Evolutionary conservation across 2,888 invertebrate species (phyloP).

Genomic region (Nebria salina): DNA sequence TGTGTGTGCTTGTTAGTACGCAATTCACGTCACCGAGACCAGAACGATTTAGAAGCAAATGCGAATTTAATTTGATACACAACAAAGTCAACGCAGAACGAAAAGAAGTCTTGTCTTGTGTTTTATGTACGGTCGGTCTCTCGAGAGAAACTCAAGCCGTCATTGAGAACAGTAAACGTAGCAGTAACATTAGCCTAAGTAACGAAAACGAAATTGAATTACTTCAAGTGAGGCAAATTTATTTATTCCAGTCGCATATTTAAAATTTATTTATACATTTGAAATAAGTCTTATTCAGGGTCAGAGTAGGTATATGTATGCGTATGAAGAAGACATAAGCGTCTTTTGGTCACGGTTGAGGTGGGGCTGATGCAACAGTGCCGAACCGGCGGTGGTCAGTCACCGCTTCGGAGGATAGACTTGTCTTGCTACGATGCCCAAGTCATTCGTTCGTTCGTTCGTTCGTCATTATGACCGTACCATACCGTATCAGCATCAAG

Average conservation of each 20-base stretch:
- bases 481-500: neutral
- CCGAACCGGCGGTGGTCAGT: conserved; percentile 41
- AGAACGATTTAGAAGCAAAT: conserved; percentile 35
- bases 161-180: neutral
- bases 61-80: conserved; percentile 22
- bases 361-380: conserved; percentile 27
- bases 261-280: too few species aligned
- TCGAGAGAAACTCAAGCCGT: neutral
- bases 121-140: neutral
- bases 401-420: conserved; percentile 28
- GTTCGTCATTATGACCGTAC: neutral
- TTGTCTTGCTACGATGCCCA: conserved; percentile 9
- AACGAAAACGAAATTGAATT: neutral
- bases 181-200: neutral
- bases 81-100: neutral
- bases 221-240: too few species aligned
- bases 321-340: conserved; percentile 5
- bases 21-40: neutral
- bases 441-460: neutral
- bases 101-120: neutral
- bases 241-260: too few species aligned
- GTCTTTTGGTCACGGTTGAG: conserved; percentile 22
- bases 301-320: too few species aligned
- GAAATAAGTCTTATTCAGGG: too few species aligned
- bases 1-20: too few species aligned